Conservation (phyloP, 1,140 invertebrate species). For the Drosophila sp. region DNA sequence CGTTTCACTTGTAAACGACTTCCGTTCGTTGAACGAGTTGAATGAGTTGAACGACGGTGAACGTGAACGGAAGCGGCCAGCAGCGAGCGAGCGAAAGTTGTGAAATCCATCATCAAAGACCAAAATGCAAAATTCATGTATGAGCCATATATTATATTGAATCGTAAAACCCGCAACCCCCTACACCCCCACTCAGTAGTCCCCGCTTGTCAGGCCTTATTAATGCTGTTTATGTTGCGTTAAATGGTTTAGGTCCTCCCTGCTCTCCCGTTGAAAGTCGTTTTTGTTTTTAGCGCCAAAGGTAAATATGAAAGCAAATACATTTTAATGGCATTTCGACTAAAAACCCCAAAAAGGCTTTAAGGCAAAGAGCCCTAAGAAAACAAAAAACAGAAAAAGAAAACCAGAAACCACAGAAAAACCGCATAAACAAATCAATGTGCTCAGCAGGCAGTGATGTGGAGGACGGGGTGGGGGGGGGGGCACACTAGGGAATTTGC, state of each 20-base stretch:
- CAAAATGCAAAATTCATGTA: constrained; percentile 68
- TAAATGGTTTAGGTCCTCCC: constrained; percentile 62
- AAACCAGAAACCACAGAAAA: constrained; percentile 50
- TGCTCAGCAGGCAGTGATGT: constrained; percentile 10
- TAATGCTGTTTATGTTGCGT: constrained; percentile 77
- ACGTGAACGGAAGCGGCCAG: constrained; percentile 56
- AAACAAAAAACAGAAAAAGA: constrained; percentile 44
- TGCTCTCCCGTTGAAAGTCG: not conserved
- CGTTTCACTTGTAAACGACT: constrained; percentile 46
- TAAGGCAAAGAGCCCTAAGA: constrained; percentile 62
- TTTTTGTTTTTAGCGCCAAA: constrained; percentile 36
- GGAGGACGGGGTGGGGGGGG: constrained; percentile 4
- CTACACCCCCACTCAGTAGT: not conserved
- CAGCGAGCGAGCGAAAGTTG: constrained; percentile 64
- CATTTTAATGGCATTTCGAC: constrained; percentile 74
- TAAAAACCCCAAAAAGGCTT: constrained; percentile 38
- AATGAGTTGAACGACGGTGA: constrained; percentile 20
- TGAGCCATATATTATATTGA: constrained; percentile 15
- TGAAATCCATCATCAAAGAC: constrained; percentile 62
- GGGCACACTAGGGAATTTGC: constrained; percentile 52
- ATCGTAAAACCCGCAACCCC: constrained; percentile 17
- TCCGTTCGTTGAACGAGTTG: constrained; percentile 65
- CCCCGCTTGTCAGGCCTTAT: constrained; percentile 42
- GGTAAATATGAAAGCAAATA: constrained; percentile 78
- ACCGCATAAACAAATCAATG: constrained; percentile 76